A percentile compares a stretch with the other conserved stretches of the same genome.
Evolutionary conservation across 2,797 vertebrate genomes (phyloP).

Genomic region (Amazona finschi): DNA sequence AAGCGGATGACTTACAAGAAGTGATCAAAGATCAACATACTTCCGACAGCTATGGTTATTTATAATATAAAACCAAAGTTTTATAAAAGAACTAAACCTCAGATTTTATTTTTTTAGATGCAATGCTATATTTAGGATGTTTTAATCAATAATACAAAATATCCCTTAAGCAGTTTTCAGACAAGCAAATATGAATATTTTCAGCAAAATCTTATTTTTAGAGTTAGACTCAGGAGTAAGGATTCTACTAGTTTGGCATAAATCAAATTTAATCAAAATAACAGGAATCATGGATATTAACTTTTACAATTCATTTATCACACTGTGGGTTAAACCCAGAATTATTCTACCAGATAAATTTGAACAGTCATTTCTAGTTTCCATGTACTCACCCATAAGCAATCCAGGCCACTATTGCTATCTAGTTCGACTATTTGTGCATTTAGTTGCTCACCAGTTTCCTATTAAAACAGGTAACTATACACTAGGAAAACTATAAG

Average conservation of each 20-base stretch:
- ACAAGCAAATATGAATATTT: background rate
- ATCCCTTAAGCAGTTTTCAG: background rate
- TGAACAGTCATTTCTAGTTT: background rate
- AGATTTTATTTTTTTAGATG: background rate
- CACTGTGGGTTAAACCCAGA: background rate
- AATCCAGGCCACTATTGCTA: background rate
- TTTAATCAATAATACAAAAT: background rate
- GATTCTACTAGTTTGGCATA: background rate
- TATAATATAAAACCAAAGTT: background rate
- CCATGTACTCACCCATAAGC: background rate
- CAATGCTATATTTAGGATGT: background rate
- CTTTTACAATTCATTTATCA: background rate
- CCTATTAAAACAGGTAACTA: background rate
- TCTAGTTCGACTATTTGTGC: background rate
- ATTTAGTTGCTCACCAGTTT: background rate
- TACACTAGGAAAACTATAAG: background rate
- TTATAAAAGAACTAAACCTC: background rate
- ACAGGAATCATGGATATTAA: background rate
- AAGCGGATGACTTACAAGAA: background rate
- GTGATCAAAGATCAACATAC: background rate
- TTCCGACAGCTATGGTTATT: background rate
- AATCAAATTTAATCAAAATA: background rate
- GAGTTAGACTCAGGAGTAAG: background rate
- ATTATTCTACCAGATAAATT: background rate
- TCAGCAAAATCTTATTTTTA: background rate